phyloP scores from a whole-genome alignment of 1,140 invertebrate species.

The Musca vetustissima region DNA sequence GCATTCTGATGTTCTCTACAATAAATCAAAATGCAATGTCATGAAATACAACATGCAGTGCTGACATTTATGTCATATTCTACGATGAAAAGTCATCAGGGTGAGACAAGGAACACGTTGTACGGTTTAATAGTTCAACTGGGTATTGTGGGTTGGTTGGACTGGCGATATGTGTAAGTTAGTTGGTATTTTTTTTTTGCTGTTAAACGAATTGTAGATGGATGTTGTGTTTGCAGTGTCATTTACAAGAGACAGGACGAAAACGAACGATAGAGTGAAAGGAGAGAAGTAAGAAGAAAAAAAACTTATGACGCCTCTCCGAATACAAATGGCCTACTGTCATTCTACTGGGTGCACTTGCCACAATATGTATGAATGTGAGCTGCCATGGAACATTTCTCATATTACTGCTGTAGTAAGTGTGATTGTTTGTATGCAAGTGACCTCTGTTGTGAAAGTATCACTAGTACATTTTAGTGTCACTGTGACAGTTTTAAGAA shows the following conservation, averaged over 20 bases:
- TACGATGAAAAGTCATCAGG: conserved; percentile 25
- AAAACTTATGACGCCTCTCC: not conserved
- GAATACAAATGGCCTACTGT: too few species aligned
- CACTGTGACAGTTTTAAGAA: conserved; percentile 13
- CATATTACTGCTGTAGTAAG: not conserved
- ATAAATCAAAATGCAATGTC: conserved; percentile 34
- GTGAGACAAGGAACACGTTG: conserved; percentile 22
- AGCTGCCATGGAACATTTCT: not conserved
- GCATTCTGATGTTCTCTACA: conserved; percentile 18
- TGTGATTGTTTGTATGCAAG: not conserved
- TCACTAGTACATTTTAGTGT: conserved; percentile 3
- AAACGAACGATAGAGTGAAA: too few species aligned
- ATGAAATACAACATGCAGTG: conserved; percentile 34
- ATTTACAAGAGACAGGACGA: conserved; percentile 16
- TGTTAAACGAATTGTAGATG: not conserved
- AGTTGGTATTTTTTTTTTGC: too few species aligned
- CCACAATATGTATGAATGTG: too few species aligned
- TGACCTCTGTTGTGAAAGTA: not conserved
- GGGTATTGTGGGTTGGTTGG: not conserved
- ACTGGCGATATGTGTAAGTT: not conserved
- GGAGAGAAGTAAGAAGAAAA: not conserved
- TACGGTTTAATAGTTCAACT: conserved; percentile 2
- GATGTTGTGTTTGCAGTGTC: conserved; percentile 7
- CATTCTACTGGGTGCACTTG: too few species aligned
- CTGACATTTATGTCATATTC: conserved; percentile 32